A percentile compares a stretch with the other conserved stretches of the same genome.
Evolutionary conservation across 2,113 vertebrate species (phyloP).

Genomic region (Malurus elegans): DNA sequence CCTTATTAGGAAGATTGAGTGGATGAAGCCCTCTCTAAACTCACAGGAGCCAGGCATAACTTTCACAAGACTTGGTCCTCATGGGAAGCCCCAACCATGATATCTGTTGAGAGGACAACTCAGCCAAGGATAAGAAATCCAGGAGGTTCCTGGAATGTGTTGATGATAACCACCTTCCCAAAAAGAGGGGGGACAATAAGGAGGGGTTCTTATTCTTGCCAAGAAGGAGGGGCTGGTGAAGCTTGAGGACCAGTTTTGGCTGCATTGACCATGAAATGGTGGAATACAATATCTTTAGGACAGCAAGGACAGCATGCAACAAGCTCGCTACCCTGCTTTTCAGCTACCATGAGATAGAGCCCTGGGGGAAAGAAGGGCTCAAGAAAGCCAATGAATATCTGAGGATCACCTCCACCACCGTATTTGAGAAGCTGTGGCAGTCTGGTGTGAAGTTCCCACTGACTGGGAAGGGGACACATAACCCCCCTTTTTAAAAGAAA

Average conservation of each 20-base stretch:
- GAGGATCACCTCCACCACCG: not conserved
- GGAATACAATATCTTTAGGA: not conserved
- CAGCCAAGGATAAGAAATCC: not conserved
- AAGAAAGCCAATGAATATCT: not conserved
- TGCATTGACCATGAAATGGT: not conserved
- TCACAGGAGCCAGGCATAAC: not conserved
- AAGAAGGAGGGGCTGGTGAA: not conserved
- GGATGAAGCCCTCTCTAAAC: not conserved
- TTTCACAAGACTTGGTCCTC: not conserved
- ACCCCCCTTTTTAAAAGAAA: not conserved
- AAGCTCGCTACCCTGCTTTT: not conserved
- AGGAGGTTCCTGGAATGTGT: not conserved
- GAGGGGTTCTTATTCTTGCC: rapidly evolving
- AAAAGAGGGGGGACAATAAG: not conserved
- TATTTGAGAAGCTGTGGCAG: not conserved
- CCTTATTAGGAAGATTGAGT: rapidly evolving
- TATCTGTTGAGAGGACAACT: not conserved
- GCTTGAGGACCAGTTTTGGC: not conserved
- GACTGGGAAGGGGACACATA: not conserved
- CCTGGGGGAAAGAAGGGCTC: not conserved
- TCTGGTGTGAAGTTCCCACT: not conserved
- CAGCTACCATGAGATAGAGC: not conserved
- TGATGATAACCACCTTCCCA: not conserved
- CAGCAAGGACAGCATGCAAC: not conserved
- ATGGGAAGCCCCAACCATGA: rapidly evolving